These are phyloP conservation scores for Notothenia rossii DNA, from an alignment of 2,113 vertebrate species.

Conservation along the genomic window DNA sequence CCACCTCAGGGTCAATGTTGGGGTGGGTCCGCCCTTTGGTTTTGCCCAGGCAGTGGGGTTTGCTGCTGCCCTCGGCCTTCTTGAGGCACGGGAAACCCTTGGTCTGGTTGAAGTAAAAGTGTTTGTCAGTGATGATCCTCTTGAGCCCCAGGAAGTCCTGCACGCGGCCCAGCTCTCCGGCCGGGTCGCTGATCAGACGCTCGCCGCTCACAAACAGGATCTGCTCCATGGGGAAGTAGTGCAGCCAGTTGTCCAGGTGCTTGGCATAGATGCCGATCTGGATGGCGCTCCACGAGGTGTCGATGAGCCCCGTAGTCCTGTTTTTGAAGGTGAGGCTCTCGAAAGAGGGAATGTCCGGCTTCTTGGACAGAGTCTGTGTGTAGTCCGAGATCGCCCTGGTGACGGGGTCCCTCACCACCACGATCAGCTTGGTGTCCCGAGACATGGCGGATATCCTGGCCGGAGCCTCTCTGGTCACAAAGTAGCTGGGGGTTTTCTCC, in stretches of 20 bases:
- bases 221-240: constrained; percentile 91
- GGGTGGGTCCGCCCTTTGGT: constrained; percentile 95
- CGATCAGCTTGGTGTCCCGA: constrained; percentile 91
- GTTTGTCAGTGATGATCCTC: constrained; percentile 96
- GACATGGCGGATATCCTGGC: constrained; percentile 93
- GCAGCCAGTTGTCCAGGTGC: constrained; percentile 97
- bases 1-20: constrained; percentile 88
- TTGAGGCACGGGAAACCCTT: constrained; percentile 98
- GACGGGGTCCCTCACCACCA: constrained; percentile 95
- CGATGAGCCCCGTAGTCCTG: constrained; percentile 93
- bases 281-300: constrained; percentile 96
- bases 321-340: constrained; percentile 96
- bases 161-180: constrained; percentile 93
- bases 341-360: constrained; percentile 93
- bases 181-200: constrained; percentile 92
- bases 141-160: constrained; percentile 98
- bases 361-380: constrained; percentile 95
- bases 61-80: constrained; percentile 96
- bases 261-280: constrained; percentile 98
- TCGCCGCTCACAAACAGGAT: constrained; percentile 96
- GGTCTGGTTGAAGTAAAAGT: constrained; percentile 99
- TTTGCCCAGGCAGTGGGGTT: constrained; percentile 96
- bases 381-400: constrained; percentile 95
- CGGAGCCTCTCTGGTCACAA: constrained; percentile 92
- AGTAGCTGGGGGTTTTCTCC: constrained; percentile 98